Evolutionary conservation across 35 echinoderm and acorn worm species (phyloP).

Genomic region (Apostichopus japonicus): DNA sequence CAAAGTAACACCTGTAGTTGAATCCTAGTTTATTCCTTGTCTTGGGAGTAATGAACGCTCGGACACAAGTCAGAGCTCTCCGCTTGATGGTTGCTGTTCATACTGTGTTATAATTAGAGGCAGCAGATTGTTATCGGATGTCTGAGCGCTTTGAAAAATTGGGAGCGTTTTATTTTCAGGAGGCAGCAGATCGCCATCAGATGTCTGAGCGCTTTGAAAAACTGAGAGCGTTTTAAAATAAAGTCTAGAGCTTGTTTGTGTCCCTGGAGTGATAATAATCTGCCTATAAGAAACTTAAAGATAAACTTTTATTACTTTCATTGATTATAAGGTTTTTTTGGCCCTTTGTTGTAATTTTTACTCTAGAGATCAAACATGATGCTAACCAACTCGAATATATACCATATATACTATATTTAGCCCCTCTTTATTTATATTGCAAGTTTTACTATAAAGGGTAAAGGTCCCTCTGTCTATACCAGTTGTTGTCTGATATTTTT

Average conservation of each 20-base stretch:
- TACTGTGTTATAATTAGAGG: neutral
- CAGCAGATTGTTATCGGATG: neutral
- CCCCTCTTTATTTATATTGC: no score
- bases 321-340: no score
- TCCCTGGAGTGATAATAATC: neutral
- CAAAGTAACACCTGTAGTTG: conserved; percentile 7
- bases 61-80: neutral
- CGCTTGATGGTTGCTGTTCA: neutral
- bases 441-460: no score
- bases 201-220: no score
- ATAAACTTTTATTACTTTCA: neutral
- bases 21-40: neutral
- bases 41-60: neutral
- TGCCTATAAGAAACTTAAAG: neutral
- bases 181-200: neutral
- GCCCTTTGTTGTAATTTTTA: no score
- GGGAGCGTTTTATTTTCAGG: neutral
- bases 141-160: no score
- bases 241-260: neutral
- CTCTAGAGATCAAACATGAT: no score
- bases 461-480: no score
- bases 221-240: neutral
- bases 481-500: no score
- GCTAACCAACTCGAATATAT: no score
- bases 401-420: no score